phyloP scores from a whole-genome alignment of 2,113 vertebrate species.

The pig (Sus scrofa) region T2T-Sscrofa CM000814.6:26848001-26848500 shows the following conservation, averaged over 20 bases:
- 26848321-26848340: background rate
- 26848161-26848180: no score
- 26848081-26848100: no score
- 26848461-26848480: background rate
- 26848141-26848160: no score
- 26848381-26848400: background rate
- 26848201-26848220: constrained; percentile 68
- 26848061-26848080: no score
- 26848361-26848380: background rate
- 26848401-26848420: background rate
- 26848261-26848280: constrained; percentile 14
- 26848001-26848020: no score
- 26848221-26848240: constrained; percentile 71
- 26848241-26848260: constrained; percentile 76
- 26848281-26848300: background rate
- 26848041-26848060: no score
- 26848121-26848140: no score
- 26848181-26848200: no score
- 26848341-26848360: background rate
- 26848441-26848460: background rate
- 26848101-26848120: no score
- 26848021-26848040: no score
- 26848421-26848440: background rate
- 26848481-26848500: background rate
- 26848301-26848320: background rate